phyloP scores from a whole-genome alignment of 2,797 vertebrate genomes.

The Sphaeramia orbicularis region DNA sequence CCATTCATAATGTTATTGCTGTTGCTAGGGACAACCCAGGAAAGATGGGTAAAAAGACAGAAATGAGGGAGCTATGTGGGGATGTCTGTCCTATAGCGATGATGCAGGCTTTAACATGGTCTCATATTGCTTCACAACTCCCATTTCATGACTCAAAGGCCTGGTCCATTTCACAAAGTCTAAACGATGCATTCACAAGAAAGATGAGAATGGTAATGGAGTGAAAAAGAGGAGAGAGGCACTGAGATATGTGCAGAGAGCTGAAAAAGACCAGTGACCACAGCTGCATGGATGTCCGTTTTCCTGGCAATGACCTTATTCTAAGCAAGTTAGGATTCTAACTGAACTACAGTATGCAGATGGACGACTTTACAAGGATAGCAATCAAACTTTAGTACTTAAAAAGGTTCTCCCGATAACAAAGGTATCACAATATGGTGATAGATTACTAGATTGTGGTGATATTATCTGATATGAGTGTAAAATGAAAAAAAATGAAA shows the following conservation, averaged over 20 bases:
- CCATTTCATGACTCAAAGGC: constrained; percentile 35
- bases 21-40: constrained; percentile 74
- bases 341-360: not conserved
- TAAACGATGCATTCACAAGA: constrained; percentile 12
- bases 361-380: not conserved
- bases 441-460: too few species aligned
- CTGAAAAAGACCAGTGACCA: not conserved
- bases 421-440: too few species aligned
- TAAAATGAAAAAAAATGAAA: too few species aligned
- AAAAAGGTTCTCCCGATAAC: too few species aligned
- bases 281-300: not conserved
- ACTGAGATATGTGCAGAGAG: too few species aligned
- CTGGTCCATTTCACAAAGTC: constrained; percentile 7
- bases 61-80: constrained; percentile 28
- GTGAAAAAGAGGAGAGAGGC: not conserved
- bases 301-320: not conserved
- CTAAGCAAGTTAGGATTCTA: not conserved
- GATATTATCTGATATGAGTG: too few species aligned
- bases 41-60: constrained; percentile 36
- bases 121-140: constrained; percentile 62
- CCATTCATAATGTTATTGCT: constrained; percentile 21
- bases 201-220: constrained; percentile 1
- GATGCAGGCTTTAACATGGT: constrained; percentile 23
- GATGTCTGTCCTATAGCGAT: constrained; percentile 53
- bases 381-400: too few species aligned